Evolutionary conservation across 2,113 vertebrate species (phyloP).

Genomic region (Petromus typicus): DNA sequence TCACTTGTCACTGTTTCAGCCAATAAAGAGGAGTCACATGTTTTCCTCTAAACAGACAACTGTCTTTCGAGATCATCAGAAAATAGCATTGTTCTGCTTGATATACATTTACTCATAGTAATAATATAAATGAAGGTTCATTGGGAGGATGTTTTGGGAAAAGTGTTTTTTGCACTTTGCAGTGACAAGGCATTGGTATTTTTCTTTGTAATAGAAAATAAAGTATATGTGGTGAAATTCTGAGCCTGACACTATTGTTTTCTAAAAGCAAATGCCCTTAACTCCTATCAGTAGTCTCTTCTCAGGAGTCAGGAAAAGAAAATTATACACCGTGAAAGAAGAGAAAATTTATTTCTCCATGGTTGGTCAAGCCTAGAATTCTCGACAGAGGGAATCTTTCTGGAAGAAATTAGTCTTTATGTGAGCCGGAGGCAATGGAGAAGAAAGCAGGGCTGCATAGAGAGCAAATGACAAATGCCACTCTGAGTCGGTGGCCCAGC

Average conservation of each 20-base stretch:
- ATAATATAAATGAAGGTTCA: neutral
- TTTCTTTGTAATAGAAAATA: slow-evolving; percentile 55
- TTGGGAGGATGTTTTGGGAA: neutral
- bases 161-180: neutral
- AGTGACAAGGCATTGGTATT: neutral
- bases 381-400: slow-evolving; percentile 36
- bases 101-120: neutral
- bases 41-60: neutral
- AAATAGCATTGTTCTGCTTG: neutral
- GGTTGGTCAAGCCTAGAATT: slow-evolving; percentile 64
- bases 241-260: slow-evolving; percentile 61
- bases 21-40: neutral
- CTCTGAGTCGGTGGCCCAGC: neutral
- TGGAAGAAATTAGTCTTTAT: slow-evolving; percentile 33
- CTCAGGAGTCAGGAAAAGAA: slow-evolving; percentile 53
- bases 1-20: neutral
- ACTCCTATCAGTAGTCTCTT: slow-evolving; percentile 51
- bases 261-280: slow-evolving; percentile 45
- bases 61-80: neutral
- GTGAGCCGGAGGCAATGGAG: neutral
- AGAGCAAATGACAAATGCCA: slow-evolving; percentile 31
- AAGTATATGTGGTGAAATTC: slow-evolving; percentile 50
- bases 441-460: slow-evolving; percentile 16
- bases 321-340: slow-evolving; percentile 56
- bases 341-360: slow-evolving; percentile 60